Percentiles rank a stretch among this genome's conserved stretches.
Evolutionary conservation across 2,888 invertebrate species (phyloP).

Genomic region (Hedya salicella): DNA sequence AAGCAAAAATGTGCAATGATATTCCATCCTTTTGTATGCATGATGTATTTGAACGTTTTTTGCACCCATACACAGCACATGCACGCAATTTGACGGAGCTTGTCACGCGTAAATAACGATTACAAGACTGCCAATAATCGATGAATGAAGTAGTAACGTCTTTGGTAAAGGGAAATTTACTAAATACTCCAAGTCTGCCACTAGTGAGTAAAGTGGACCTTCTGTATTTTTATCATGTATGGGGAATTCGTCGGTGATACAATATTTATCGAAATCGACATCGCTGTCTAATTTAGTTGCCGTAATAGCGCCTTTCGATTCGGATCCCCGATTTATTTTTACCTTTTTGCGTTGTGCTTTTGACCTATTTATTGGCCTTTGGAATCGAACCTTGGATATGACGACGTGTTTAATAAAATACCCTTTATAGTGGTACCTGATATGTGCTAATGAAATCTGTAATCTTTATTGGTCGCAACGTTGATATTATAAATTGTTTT

Average conservation of each 20-base stretch:
- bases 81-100: no score
- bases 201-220: neutral
- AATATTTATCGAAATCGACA: constrained; percentile 19
- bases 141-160: no score
- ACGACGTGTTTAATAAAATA: constrained; percentile 30
- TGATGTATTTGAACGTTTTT: no score
- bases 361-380: constrained; percentile 39
- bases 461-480: constrained; percentile 23
- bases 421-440: constrained; percentile 27
- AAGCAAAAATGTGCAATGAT: no score
- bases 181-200: no score
- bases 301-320: constrained; percentile 27
- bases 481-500: neutral
- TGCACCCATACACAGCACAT: no score
- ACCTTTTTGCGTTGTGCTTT: constrained; percentile 27
- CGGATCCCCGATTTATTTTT: neutral
- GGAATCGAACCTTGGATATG: constrained; percentile 29
- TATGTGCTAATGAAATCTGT: constrained; percentile 29
- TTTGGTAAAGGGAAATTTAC: no score
- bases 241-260: neutral
- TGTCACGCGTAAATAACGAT: no score
- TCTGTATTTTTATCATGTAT: neutral
- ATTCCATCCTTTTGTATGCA: no score
- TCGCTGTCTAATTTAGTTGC: constrained; percentile 38
- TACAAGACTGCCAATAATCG: no score